Conservation (phyloP, 2,888 invertebrate species). For the Trachelus tabidus region DNA sequence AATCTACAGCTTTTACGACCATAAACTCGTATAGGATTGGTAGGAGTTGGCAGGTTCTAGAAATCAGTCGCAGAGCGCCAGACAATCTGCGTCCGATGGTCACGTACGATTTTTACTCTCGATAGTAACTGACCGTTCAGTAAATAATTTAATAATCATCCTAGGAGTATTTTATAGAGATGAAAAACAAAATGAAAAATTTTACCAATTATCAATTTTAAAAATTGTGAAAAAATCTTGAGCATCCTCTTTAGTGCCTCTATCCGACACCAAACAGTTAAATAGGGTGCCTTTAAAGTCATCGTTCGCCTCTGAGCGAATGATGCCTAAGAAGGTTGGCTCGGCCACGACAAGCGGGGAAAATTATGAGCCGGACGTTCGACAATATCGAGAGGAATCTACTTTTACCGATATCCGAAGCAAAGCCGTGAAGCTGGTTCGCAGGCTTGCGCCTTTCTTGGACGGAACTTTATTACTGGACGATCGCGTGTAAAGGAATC, state of each 20-base stretch:
- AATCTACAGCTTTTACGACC: constrained; percentile 17
- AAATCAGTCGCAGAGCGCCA: not conserved
- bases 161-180: too few relatives aligned
- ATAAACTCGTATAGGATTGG: constrained; percentile 4
- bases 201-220: too few relatives aligned
- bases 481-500: constrained; percentile 44
- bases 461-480: constrained; percentile 48
- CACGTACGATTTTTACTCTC: too few relatives aligned
- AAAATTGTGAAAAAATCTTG: too few relatives aligned
- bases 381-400: constrained; percentile 53
- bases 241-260: too few relatives aligned
- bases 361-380: constrained; percentile 48
- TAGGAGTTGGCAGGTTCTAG: constrained; percentile 9
- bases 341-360: constrained; percentile 35
- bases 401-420: constrained; percentile 37
- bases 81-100: not conserved
- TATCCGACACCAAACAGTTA: too few relatives aligned
- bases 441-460: constrained; percentile 34
- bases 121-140: too few relatives aligned
- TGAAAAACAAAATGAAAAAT: too few relatives aligned
- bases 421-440: constrained; percentile 43
- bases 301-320: constrained; percentile 19
- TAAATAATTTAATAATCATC: too few relatives aligned
- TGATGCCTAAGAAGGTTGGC: constrained; percentile 18
- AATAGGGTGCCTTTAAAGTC: not conserved